These are phyloP conservation scores for Xestia c-nigrum DNA, from an alignment of 2,888 invertebrate genomes.

Conservation along the genomic window DNA sequence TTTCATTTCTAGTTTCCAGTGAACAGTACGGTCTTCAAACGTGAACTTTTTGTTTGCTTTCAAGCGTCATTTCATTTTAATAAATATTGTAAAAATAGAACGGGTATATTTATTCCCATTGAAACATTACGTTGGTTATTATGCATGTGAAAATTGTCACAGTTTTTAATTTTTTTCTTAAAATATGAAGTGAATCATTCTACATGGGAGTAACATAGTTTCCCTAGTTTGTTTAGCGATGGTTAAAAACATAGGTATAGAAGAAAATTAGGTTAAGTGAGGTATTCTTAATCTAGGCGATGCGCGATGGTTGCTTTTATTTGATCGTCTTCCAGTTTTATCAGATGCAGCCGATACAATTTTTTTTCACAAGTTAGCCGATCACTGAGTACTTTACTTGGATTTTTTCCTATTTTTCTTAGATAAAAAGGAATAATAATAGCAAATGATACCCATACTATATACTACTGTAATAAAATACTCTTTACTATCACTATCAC, in stretches of 20 bases:
- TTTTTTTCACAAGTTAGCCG: no score
- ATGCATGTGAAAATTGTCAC: not conserved
- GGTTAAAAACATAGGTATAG: not conserved
- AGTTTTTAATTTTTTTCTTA: not conserved
- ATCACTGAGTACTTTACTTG: not conserved
- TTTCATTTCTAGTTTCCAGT: conserved; percentile 59
- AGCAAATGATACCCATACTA: not conserved
- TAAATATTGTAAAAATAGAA: not conserved
- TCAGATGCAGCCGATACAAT: not conserved
- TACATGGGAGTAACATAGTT: no score
- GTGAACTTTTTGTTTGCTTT: conserved; percentile 57
- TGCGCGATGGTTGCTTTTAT: not conserved
- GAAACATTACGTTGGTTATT: no score
- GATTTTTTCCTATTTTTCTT: not conserved
- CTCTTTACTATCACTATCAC: no score
- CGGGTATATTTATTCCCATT: not conserved
- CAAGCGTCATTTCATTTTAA: conserved; percentile 35
- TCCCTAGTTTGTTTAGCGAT: not conserved
- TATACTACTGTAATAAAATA: not conserved
- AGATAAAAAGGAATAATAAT: not conserved
- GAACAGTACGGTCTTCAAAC: conserved; percentile 69
- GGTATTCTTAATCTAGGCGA: not conserved
- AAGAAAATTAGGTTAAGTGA: not conserved
- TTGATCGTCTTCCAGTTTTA: not conserved
- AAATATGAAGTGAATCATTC: not conserved